Evolutionary conservation across 2,888 invertebrate species (phyloP), one percentile per base, ranked within the genome.

Genomic region (Orthonychiurus folsomi): DNA sequence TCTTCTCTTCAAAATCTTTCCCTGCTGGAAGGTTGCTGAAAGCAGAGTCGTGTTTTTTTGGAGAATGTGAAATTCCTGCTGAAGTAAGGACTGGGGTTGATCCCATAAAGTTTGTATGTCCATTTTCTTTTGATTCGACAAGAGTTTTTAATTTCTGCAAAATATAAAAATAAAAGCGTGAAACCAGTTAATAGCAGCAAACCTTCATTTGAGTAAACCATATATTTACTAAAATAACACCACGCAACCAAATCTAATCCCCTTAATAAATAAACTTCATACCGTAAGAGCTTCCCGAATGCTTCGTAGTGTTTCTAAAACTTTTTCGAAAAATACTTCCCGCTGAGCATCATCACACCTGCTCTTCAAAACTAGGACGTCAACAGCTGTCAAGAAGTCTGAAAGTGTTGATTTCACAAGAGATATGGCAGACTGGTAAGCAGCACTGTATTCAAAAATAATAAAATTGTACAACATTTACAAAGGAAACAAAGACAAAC

Each of bases 331-430:
- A 56, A 69, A 72, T 1, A 73, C 55, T 56, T 73, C 69, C 54
- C 66, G 59, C 28, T 73, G 70, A 12, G 67, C 68, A 27, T 68
- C 69, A 61, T 71, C 71, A 25, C 61, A 65, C 26, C 68, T 65
- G 50, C 71, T 69, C 56, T 72, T 69, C 18, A 72, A 62, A 20
- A 52, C 21, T 23, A 73, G 64, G 26, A 69, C 70, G 59, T 73
- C 73, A 2, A 73, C 73, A 9, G 73, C 69, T 21, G 68, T 69
- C 26, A 73, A 65, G 60, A 73, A 73, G 25, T 73, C 73, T 23
- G 69, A 69, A 2, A 73, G 64, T 52, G 70, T 69, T 53, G 69
- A 64, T 60, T 73, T 73, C 53, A 73, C 65, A 62, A 71, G 70
- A 20, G 71, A 70, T 60, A 72, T 69, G 53, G 70, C 67, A 48